These are phyloP conservation scores for Cyaniris semiargus DNA, from an alignment of 2,888 invertebrate genomes.

Conservation along the genomic window DNA sequence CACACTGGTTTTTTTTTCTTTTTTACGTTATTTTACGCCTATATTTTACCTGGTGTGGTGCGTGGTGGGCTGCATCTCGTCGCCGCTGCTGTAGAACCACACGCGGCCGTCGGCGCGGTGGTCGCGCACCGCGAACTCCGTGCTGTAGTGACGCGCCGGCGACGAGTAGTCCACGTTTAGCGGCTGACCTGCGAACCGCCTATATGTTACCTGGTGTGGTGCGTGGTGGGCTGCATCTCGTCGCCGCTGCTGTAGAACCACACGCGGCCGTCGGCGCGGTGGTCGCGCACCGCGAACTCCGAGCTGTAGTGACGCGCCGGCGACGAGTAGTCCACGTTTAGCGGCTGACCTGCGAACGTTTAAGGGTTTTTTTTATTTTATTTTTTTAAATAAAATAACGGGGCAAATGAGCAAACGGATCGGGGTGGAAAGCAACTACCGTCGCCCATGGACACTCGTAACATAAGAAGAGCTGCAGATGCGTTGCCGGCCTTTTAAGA, in stretches of 20 bases:
- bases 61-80: constrained; percentile 51
- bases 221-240: constrained; percentile 52
- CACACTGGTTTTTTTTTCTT: too few species aligned
- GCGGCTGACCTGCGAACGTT: constrained; percentile 57
- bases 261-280: constrained; percentile 59
- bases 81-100: constrained; percentile 61
- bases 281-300: constrained; percentile 66
- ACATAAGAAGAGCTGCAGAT: too few species aligned
- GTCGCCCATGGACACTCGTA: too few species aligned
- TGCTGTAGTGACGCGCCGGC: constrained; percentile 56
- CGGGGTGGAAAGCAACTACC: too few species aligned
- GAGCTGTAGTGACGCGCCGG: constrained; percentile 57
- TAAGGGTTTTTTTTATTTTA: not conserved
- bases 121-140: constrained; percentile 65
- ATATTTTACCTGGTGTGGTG: constrained; percentile 57
- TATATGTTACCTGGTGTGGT: too few species aligned
- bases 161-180: constrained; percentile 60
- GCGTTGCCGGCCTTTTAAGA: too few species aligned
- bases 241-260: constrained; percentile 61
- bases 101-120: constrained; percentile 62
- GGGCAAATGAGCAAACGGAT: too few species aligned
- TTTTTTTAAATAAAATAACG: too few species aligned
- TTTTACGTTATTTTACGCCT: too few species aligned
- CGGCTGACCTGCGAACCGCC: constrained; percentile 61
- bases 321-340: constrained; percentile 59